These are phyloP conservation scores for Acrocephalus kingi DNA, from an alignment of 2,113 vertebrate species.

Conservation along the genomic window DNA sequence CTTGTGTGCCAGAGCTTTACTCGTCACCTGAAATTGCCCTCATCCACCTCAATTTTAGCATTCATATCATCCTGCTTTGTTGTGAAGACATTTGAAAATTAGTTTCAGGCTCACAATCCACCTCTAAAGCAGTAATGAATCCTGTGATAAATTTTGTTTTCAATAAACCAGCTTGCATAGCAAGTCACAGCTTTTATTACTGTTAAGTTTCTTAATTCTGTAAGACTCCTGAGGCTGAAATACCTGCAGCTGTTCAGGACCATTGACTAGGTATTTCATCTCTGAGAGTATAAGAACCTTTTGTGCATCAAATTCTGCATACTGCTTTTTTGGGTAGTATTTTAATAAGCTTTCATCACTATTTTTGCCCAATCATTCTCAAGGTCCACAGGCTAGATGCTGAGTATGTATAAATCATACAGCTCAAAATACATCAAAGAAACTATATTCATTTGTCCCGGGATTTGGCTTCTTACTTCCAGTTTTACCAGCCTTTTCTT, in stretches of 20 bases:
- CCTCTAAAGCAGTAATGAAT: neutral
- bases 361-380: neutral
- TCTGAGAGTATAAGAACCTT: neutral
- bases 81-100: neutral
- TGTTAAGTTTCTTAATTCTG: neutral
- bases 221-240: neutral
- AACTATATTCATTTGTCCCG: neutral
- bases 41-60: neutral
- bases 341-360: neutral
- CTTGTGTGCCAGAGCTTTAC: neutral
- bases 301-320: neutral
- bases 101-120: neutral
- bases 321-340: neutral
- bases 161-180: neutral
- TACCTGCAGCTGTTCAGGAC: neutral
- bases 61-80: neutral
- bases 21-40: neutral
- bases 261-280: neutral
- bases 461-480: slow-evolving; percentile 1
- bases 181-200: neutral
- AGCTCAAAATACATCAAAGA: neutral
- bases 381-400: neutral
- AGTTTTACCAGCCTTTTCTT: slow-evolving; percentile 30
- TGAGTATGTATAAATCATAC: neutral
- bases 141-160: neutral